Evolutionary conservation across 2,888 invertebrate species (phyloP), one percentile per base, ranked within the genome.

Genomic region (Trimorus sp.): DNA sequence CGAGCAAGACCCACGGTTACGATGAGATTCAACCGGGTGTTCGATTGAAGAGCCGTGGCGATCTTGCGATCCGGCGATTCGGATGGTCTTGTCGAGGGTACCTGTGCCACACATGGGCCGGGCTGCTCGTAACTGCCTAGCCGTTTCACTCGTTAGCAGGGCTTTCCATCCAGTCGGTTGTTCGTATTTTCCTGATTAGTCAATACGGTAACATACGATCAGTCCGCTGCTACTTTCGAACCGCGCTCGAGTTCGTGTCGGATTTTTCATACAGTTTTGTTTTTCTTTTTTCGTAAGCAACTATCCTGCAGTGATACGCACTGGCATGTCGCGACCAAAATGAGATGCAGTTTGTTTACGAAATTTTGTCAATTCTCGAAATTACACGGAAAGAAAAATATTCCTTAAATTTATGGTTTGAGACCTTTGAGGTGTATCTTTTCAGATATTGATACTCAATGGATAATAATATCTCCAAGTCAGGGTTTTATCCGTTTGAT

Each of bases 81-180:
- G 84, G 86, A 84, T 86, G 84, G 88, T 88, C 87, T 88, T 87
- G 88, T 86, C 88, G 90, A 90, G 90, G 90, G 90, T 90, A 90
- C 90, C 90, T 90, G 90, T 89, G 89, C 90, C 90, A 89, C 90
- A 89, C 89, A 90, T 89, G 86, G 90, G 90, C 90, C 90, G 90
- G 84, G 90, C 90, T 90, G 90, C 90, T 89, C 89, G 90, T 87
- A 90, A 90, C 90, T 90, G 89, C 89, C 89, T 90, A 89, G 90
- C 90, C 86, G 89, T 90, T 89, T 90, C 89, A 87, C 89, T 90
- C 87, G 90, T 90, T 88, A 90, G 89, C 88, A 89, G 88, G 88
- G 87, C 87, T 90, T 90, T 90, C 93, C 93, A 93, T 89, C 93
- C 93, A 84, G 92, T 92, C 84, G 93, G 93, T 87, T 93, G 93